These are phyloP conservation scores for Amphipoea oculea DNA, from an alignment of 2,888 invertebrate species.

Conservation along the genomic window DNA sequence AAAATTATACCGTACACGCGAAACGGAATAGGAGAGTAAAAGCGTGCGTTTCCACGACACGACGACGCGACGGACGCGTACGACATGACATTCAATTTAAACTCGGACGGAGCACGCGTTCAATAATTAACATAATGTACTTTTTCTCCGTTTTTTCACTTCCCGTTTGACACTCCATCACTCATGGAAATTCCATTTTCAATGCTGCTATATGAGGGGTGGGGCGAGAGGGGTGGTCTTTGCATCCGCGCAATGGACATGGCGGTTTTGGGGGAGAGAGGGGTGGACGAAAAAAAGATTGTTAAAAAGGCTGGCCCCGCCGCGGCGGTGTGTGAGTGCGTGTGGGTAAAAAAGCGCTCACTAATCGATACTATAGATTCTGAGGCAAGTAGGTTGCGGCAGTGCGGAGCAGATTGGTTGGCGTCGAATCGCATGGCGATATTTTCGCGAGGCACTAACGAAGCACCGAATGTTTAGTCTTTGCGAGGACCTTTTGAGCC, in stretches of 20 bases:
- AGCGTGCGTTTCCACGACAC: slow-evolving; percentile 76
- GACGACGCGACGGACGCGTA: slow-evolving; percentile 73
- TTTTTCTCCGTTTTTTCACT: slow-evolving; percentile 90
- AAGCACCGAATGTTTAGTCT: slow-evolving; percentile 87
- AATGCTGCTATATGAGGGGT: slow-evolving; percentile 88
- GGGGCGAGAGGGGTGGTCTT: slow-evolving; percentile 87
- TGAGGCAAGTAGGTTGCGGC: slow-evolving; percentile 89
- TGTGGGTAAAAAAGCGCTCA: slow-evolving; percentile 88
- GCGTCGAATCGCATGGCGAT: slow-evolving; percentile 76
- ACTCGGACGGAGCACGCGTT: slow-evolving; percentile 86
- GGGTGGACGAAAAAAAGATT: slow-evolving; percentile 90
- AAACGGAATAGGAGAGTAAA: slow-evolving; percentile 75
- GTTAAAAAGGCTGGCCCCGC: slow-evolving; percentile 90
- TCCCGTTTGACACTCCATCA: slow-evolving; percentile 91
- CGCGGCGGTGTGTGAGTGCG: slow-evolving; percentile 88
- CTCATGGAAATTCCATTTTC: slow-evolving; percentile 91
- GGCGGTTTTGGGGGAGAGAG: slow-evolving; percentile 86
- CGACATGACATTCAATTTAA: slow-evolving; percentile 90
- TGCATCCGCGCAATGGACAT: slow-evolving; percentile 90
- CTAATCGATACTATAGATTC: slow-evolving; percentile 91
- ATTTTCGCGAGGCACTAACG: slow-evolving; percentile 85
- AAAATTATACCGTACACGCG: slow-evolving; percentile 74
- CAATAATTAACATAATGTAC: slow-evolving; percentile 91
- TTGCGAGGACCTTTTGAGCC: slow-evolving; percentile 83
- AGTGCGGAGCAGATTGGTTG: slow-evolving; percentile 83